Conservation (phyloP, 2,797 vertebrate species). For the Pantherophis alleghaniensis region DNA sequence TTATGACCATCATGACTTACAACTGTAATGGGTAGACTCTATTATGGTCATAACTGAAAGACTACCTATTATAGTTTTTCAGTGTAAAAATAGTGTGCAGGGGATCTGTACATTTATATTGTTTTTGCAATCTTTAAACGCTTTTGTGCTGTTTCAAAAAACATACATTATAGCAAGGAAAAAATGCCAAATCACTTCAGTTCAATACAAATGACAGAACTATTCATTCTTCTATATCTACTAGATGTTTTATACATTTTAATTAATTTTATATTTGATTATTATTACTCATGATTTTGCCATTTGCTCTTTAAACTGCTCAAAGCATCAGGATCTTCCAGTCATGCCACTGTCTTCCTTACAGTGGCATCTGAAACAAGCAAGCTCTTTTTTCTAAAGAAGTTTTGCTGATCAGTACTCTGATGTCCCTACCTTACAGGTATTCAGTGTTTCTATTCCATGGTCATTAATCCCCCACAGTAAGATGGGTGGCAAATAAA, state of each 20-base stretch:
- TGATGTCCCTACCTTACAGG: background rate
- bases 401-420: background rate
- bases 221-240: background rate
- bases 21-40: background rate
- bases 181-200: background rate
- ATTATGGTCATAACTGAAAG: background rate
- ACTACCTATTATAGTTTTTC: background rate
- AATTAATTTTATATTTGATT: background rate
- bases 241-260: background rate
- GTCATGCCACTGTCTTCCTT: background rate
- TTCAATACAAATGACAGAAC: background rate
- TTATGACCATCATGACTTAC: background rate
- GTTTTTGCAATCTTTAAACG: background rate
- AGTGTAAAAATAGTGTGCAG: background rate
- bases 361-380: background rate
- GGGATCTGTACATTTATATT: background rate
- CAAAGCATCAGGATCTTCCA: background rate
- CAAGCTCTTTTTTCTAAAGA: background rate
- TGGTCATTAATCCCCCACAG: background rate
- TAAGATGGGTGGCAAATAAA: background rate
- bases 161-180: background rate
- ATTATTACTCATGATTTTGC: background rate
- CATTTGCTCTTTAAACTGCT: background rate
- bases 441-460: background rate
- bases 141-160: background rate